Evolutionary conservation across 1,140 invertebrate genomes (phyloP).

Genomic region (Cephus cinctus): DNA sequence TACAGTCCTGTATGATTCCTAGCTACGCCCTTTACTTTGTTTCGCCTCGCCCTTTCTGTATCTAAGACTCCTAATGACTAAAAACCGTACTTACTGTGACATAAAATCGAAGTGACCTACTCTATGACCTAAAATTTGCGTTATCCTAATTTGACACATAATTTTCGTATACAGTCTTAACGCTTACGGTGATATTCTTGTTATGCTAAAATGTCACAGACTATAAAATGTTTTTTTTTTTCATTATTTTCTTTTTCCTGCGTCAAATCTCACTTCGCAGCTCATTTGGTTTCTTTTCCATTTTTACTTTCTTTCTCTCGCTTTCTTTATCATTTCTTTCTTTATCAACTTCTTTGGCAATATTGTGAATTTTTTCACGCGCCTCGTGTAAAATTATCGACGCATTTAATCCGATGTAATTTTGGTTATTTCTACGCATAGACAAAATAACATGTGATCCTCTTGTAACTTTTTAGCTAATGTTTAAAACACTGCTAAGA

Average conservation of each 20-base stretch:
- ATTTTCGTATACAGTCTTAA: constrained; percentile 48
- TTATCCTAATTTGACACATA: constrained; percentile 47
- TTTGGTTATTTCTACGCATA: constrained; percentile 1
- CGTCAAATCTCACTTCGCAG: neutral
- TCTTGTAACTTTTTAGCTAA: neutral
- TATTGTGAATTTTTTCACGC: no score
- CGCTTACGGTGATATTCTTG: constrained; percentile 36
- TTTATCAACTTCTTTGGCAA: no score
- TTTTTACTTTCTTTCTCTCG: no score
- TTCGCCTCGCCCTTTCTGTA: constrained; percentile 18
- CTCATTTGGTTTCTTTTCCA: no score
- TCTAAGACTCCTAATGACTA: constrained; percentile 28
- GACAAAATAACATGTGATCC: constrained; percentile 4
- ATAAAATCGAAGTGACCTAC: constrained; percentile 14
- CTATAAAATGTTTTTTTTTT: constrained; percentile 13
- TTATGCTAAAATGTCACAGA: constrained; percentile 38
- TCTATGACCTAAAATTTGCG: constrained; percentile 19
- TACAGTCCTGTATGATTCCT: constrained; percentile 23
- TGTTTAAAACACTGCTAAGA: constrained; percentile 1
- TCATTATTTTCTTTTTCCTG: neutral
- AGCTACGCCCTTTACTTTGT: constrained; percentile 20
- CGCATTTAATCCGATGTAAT: neutral
- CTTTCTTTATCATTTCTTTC: no score
- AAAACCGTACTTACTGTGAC: constrained; percentile 18
- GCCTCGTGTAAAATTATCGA: neutral